Percentiles rank a stretch among this genome's conserved stretches.
Conservation (phyloP, 2,113 vertebrate genomes). For the Cynopterus brachyotis region DNA sequence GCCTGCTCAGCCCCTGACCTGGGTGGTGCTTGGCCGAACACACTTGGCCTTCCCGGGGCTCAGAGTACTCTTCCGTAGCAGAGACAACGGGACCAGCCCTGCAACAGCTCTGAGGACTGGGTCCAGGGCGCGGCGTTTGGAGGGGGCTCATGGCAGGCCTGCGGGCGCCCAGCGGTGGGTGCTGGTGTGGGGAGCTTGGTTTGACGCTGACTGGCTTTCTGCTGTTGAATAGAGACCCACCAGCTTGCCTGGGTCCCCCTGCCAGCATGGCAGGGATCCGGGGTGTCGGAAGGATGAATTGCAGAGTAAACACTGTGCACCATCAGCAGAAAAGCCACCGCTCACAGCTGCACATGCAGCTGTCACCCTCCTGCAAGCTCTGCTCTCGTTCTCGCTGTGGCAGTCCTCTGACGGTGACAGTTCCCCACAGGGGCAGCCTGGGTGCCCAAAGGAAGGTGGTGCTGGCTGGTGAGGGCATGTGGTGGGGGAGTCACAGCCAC, state of each 20-base stretch:
- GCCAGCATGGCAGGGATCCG: not conserved
- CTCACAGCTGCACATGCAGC: too few relatives aligned
- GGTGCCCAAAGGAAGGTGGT: not conserved
- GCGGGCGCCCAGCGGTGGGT: not conserved
- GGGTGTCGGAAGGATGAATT: not conserved
- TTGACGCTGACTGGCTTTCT: too few relatives aligned
- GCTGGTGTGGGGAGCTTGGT: not conserved
- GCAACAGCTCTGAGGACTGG: not conserved
- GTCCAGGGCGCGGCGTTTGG: not conserved
- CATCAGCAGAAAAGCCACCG: not conserved
- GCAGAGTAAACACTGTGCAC: not conserved
- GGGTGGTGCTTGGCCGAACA: too few relatives aligned
- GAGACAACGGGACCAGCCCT: not conserved
- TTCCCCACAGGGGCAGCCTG: too few relatives aligned
- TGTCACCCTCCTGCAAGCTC: not conserved
- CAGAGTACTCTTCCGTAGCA: not conserved
- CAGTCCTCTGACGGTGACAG: not conserved
- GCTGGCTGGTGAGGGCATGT: not conserved
- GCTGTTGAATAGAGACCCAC: not conserved
- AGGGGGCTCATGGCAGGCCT: not conserved
- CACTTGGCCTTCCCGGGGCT: not conserved
- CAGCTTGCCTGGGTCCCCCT: not conserved
- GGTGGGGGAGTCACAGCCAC: too few relatives aligned
- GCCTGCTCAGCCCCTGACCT: not conserved
- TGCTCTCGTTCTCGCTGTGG: rapidly evolving